Evolutionary conservation across 35 echinoderm and acorn worm species (phyloP), one percentile per base, ranked within the genome.

Genomic region (Lytechinus variegatus): DNA sequence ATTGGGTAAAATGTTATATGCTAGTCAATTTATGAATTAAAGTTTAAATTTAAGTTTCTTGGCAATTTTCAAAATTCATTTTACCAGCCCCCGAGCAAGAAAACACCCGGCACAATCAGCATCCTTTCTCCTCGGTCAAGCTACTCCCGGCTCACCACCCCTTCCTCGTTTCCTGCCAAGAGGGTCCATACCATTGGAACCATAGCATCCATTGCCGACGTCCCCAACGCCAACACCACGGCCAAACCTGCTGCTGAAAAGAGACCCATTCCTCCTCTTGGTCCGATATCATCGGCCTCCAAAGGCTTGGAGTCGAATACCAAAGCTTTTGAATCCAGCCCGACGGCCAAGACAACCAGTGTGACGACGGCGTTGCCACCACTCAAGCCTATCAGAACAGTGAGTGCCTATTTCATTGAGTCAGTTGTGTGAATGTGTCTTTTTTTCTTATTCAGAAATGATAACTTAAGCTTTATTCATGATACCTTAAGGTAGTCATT

Each of bases 201-300:
- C 55, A 93, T 93, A 53, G 53, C 92, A 93, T 93, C 92, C 52
- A 93, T 93, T 8, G 54, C 55, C 12, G 54, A 93, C 57, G 52
- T 57, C 27, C 92, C 92, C 29, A 10, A 21, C 29, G 14, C 88
- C 29, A 52, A 12, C 29, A 54, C 88, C 28, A 21, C 88, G n/a
- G 92, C 11, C 2, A 93, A 93, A 44, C 92, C 28, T 33, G 92
- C 52, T 10, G 13, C 92, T 44, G 33, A 44, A 33, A 93, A 93
- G 54, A 55, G 92, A 57, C 92, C 92, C 54, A 93, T 93, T n/a
- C 92, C 92, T 93, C 92, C 92, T 27, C 92, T 93, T 0, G 92
- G 92, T 21, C 92, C 92, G 5, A 93, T 93, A 27, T 93, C 92
- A 19, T 93, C 92, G 21, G 66, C 66, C 19, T 79, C 88, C 88